phyloP scores from a whole-genome alignment of 2,888 invertebrate genomes.

The Cephalotes varians region DNA sequence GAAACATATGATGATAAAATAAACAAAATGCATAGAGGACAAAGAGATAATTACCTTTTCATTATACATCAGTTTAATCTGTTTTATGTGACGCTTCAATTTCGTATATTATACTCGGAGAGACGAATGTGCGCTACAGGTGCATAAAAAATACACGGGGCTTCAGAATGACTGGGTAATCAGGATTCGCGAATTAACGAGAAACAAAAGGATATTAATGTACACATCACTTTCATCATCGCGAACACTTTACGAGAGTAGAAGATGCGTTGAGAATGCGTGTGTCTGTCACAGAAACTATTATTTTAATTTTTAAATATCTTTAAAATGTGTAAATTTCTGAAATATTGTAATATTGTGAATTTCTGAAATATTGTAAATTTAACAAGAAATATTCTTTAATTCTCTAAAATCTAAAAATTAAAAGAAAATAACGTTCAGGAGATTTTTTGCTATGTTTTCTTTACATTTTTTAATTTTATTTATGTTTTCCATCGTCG shows the following conservation, averaged over 20 bases:
- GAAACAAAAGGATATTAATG: constrained; percentile 11
- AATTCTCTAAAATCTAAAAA: not conserved
- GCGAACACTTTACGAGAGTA: not conserved
- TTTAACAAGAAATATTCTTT: not conserved
- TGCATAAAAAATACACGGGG: not conserved
- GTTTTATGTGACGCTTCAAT: constrained; percentile 68
- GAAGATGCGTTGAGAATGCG: not conserved
- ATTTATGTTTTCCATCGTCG: not conserved
- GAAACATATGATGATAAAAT: constrained; percentile 47
- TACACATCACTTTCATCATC: not conserved
- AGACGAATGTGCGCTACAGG: not conserved
- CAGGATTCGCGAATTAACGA: constrained; percentile 57
- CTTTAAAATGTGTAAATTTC: not conserved
- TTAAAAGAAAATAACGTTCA: not conserved
- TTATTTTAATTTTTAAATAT: not conserved
- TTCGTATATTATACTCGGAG: constrained; percentile 61
- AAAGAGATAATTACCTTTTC: constrained; percentile 62
- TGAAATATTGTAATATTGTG: too few relatives aligned
- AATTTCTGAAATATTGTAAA: too few relatives aligned
- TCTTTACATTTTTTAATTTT: not conserved
- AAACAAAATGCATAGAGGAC: constrained; percentile 11
- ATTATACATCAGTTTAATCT: constrained; percentile 59
- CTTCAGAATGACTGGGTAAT: constrained; percentile 43
- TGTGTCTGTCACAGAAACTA: not conserved
- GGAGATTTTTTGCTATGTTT: not conserved